These are phyloP conservation scores for Epicauta chinensis DNA, from an alignment of 1,140 invertebrate species.

Conservation along the genomic window DNA sequence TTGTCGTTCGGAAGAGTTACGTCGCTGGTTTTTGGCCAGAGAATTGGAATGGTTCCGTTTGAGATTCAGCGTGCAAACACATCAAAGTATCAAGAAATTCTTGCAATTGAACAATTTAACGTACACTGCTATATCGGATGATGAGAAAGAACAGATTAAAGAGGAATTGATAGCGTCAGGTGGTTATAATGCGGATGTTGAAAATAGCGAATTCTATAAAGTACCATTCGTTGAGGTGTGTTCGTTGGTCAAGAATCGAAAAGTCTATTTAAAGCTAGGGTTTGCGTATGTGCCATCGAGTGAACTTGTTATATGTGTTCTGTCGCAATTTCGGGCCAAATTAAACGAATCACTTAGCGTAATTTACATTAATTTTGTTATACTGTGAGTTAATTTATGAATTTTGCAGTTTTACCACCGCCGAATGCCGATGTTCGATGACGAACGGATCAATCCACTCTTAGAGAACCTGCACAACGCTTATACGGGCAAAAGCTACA, in stretches of 20 bases:
- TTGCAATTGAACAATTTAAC: slow-evolving; percentile 58
- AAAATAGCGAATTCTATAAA: slow-evolving; percentile 68
- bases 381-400: not conserved
- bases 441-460: slow-evolving; percentile 68
- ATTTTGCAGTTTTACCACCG: slow-evolving; percentile 42
- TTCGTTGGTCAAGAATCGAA: slow-evolving; percentile 73
- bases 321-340: slow-evolving; percentile 66
- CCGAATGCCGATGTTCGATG: slow-evolving; percentile 65
- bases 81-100: slow-evolving; percentile 62
- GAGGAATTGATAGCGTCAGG: slow-evolving; percentile 21
- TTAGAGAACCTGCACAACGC: slow-evolving; percentile 71
- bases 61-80: slow-evolving; percentile 63
- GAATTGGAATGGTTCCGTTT: slow-evolving; percentile 89
- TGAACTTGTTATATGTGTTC: slow-evolving; percentile 79
- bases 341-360: slow-evolving; percentile 71
- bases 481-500: slow-evolving; percentile 72
- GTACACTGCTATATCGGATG: slow-evolving; percentile 52
- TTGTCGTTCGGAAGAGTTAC: slow-evolving; percentile 77
- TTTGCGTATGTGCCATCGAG: slow-evolving; percentile 80
- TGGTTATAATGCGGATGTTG: slow-evolving; percentile 45
- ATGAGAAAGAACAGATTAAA: slow-evolving; percentile 54
- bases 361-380: slow-evolving; percentile 38
- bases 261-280: slow-evolving; percentile 77
- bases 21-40: slow-evolving; percentile 81
- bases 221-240: slow-evolving; percentile 83